These are phyloP conservation scores for Latrodectus geometricus DNA, from an alignment of 1,140 invertebrate genomes.

Conservation along the genomic window DNA sequence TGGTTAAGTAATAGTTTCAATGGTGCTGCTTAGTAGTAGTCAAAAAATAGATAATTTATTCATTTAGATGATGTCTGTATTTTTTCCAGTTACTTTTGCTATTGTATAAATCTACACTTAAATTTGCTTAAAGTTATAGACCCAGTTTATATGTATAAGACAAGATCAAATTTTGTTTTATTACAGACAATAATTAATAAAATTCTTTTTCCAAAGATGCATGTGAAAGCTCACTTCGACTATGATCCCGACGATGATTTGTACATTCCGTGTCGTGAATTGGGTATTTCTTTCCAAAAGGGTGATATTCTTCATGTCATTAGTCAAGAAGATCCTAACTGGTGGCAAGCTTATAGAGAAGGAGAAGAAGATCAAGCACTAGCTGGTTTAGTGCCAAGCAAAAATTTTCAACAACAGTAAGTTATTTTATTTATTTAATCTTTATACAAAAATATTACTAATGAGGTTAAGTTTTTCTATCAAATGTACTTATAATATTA, in stretches of 20 bases:
- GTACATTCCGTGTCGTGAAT: constrained; percentile 96
- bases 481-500: no score
- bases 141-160: not conserved
- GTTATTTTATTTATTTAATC: no score
- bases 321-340: constrained; percentile 73
- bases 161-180: no score
- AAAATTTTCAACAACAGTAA: constrained; percentile 94
- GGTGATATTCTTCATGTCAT: constrained; percentile 97
- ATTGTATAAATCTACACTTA: not conserved
- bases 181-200: not conserved
- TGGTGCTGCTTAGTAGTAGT: no score
- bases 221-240: constrained; percentile 79
- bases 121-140: no score
- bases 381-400: constrained; percentile 95
- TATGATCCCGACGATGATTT: no score
- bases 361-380: constrained; percentile 93
- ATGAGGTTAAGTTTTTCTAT: no score
- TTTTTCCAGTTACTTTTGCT: no score
- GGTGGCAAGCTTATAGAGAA: constrained; percentile 89
- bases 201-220: constrained; percentile 55
- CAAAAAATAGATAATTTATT: no score
- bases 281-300: constrained; percentile 89
- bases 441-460: no score
- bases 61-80: no score
- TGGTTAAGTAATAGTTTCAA: no score